Conservation (phyloP, 2,888 invertebrate genomes). For the Parthenolecanium corni region DNA sequence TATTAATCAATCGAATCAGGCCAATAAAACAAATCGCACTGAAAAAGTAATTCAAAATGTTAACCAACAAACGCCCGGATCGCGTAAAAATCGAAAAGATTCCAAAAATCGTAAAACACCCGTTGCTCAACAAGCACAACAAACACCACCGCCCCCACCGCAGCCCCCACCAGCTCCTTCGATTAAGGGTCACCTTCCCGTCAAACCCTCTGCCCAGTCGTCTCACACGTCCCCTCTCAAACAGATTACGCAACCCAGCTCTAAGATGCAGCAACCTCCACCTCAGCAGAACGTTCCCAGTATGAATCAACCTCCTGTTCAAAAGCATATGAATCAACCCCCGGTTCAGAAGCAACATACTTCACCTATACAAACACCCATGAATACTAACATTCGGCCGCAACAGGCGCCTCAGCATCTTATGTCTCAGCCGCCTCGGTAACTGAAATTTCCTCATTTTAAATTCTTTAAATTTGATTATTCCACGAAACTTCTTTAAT, state of each 20-base stretch:
- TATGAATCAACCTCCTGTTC: background rate
- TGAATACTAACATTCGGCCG: background rate
- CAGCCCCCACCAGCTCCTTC: background rate
- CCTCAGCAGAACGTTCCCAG: background rate
- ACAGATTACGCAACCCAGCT: background rate
- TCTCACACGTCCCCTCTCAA: background rate
- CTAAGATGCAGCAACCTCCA: background rate
- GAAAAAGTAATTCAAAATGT: slow-evolving; percentile 6
- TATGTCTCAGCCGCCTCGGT: background rate
- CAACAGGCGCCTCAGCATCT: slow-evolving; percentile 1
- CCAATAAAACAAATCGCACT: background rate
- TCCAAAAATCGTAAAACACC: background rate
- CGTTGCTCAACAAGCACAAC: background rate
- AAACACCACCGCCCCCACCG: background rate
- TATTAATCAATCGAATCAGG: background rate
- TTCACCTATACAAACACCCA: background rate
- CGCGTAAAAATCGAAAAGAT: background rate
- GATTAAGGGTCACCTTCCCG: too few species aligned
- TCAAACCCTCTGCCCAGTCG: too few species aligned
- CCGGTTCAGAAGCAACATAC: background rate
- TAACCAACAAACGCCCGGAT: background rate
- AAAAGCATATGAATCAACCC: slow-evolving; percentile 2
- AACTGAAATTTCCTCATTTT: too few species aligned
- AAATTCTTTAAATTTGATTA: too few species aligned
- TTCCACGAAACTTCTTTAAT: too few species aligned